Evolutionary conservation across 2,113 vertebrate species (phyloP).

Genomic region (Mugil cephalus): DNA sequence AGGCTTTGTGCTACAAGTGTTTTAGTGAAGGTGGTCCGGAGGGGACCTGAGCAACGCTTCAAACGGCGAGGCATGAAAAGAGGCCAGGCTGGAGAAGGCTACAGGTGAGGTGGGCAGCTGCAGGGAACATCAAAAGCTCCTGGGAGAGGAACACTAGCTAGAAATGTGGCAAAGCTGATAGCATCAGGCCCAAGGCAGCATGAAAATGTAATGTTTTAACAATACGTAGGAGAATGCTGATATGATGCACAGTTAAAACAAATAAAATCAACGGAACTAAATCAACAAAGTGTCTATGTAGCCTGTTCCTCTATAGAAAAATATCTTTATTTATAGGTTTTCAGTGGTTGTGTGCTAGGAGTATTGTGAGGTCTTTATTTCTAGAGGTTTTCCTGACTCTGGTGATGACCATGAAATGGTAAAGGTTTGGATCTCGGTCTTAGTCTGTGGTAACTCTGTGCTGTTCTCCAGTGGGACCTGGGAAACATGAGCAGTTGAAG

Average conservation of each 20-base stretch:
- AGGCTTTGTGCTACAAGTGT: constrained; percentile 56
- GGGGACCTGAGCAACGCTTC: constrained; percentile 51
- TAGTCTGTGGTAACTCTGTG: constrained; percentile 12
- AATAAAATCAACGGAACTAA: no score
- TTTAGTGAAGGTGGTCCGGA: constrained; percentile 28
- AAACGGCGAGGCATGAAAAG: constrained; percentile 51
- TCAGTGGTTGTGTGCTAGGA: neutral
- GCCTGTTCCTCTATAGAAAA: no score
- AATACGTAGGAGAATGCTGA: constrained; percentile 13
- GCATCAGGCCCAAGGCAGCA: constrained; percentile 24
- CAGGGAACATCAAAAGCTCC: constrained; percentile 42
- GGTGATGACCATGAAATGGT: neutral
- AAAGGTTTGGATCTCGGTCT: constrained; percentile 14
- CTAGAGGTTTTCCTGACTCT: constrained; percentile 4
- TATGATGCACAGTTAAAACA: no score
- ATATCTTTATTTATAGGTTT: neutral
- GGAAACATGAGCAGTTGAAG: constrained; percentile 12
- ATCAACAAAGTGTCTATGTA: no score
- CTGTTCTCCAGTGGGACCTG: constrained; percentile 4
- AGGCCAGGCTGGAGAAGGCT: constrained; percentile 33
- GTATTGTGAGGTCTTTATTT: constrained; percentile 13
- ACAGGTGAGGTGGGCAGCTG: constrained; percentile 36
- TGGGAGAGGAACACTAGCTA: constrained; percentile 25
- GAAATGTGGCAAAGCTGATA: constrained; percentile 39
- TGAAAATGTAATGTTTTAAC: constrained; percentile 18